These are phyloP conservation scores for Sorex maritimensis DNA, from an alignment of 2,797 vertebrate genomes.

Conservation along the genomic window DNA sequence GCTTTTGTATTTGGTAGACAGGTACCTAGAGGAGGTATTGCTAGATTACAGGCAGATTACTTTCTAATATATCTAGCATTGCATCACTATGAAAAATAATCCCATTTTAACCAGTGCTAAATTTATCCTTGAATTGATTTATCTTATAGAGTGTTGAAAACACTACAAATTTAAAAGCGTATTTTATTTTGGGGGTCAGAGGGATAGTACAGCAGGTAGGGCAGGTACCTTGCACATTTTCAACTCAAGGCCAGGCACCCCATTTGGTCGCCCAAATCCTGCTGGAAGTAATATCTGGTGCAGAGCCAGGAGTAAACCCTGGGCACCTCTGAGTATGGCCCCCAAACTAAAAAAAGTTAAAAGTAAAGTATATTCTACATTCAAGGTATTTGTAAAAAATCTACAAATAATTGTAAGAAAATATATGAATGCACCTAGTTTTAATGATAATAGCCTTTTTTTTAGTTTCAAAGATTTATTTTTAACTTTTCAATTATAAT, in stretches of 20 bases:
- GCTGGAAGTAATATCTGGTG: too few species aligned
- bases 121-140: background rate
- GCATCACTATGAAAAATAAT: slow-evolving; percentile 31
- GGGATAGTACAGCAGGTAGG: background rate
- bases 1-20: too few species aligned
- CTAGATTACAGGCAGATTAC: too few species aligned
- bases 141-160: background rate
- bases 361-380: background rate
- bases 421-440: background rate
- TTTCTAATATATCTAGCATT: too few species aligned
- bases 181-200: too few species aligned
- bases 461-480: background rate
- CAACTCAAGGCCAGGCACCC: too few species aligned
- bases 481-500: background rate
- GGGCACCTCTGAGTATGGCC: too few species aligned
- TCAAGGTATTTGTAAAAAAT: slow-evolving; percentile 34
- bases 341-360: slow-evolving; percentile 17
- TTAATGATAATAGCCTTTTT: slow-evolving; percentile 26
- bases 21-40: too few species aligned
- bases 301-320: too few species aligned
- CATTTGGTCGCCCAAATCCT: too few species aligned
- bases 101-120: background rate
- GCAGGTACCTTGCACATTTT: too few species aligned
- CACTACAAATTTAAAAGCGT: too few species aligned
- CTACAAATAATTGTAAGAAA: background rate